A percentile compares a stretch with the other conserved stretches of the same genome.
Evolutionary conservation across 2,888 invertebrate genomes (phyloP).

Genomic region (Drosophila recens): DNA sequence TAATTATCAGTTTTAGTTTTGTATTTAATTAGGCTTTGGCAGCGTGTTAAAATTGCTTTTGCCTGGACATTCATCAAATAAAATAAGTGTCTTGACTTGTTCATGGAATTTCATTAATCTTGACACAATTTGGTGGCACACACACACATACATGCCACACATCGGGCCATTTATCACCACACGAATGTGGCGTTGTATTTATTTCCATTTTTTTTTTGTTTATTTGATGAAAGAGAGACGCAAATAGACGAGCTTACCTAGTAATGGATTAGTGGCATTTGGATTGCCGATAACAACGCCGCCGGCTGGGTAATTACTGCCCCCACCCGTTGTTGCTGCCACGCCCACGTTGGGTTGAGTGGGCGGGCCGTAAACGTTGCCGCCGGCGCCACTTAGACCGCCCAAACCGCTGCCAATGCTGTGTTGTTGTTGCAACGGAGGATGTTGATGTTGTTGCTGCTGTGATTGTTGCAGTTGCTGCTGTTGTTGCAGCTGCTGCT

Average conservation of each 20-base stretch:
- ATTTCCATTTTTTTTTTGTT: neutral
- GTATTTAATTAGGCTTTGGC: constrained; percentile 20
- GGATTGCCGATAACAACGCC: constrained; percentile 83
- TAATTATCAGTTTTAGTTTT: constrained; percentile 26
- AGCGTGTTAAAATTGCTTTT: constrained; percentile 30
- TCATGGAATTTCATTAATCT: constrained; percentile 60
- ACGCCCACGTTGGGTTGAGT: constrained; percentile 64
- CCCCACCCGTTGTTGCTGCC: constrained; percentile 39
- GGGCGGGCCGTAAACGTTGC: constrained; percentile 65
- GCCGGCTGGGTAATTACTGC: constrained; percentile 73
- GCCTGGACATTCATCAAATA: constrained; percentile 44
- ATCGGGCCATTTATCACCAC: constrained; percentile 12
- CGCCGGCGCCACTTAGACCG: constrained; percentile 24
- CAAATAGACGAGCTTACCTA: constrained; percentile 71
- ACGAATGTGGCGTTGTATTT: neutral
- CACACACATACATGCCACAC: neutral
- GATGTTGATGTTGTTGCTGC: constrained; percentile 50
- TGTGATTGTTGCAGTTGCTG: constrained; percentile 51
- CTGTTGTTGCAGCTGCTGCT: constrained; percentile 32
- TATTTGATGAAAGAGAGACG: neutral
- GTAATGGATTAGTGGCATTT: constrained; percentile 82
- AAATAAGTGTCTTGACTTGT: constrained; percentile 43
- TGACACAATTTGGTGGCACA: constrained; percentile 38
- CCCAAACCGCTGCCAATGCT: constrained; percentile 65
- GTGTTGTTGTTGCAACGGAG: constrained; percentile 68